phyloP scores from a whole-genome alignment of 1,140 invertebrate genomes.

The Delia radicum region DNA sequence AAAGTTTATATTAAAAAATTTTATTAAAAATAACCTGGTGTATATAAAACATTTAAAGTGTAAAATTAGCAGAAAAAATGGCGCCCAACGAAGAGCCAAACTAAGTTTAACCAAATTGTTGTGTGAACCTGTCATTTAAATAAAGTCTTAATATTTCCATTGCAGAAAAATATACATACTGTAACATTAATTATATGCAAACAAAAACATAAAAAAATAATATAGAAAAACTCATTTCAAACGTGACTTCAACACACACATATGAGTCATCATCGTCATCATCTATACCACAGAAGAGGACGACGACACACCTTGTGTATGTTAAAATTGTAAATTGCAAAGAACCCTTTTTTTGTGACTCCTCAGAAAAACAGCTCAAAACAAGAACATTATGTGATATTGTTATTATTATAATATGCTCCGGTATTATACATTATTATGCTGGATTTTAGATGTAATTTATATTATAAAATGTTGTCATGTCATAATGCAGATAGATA shows the following conservation, averaged over 20 bases:
- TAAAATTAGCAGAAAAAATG: too few species aligned
- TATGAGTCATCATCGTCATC: neutral
- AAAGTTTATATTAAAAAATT: too few species aligned
- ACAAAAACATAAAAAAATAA: neutral
- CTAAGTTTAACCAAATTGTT: too few species aligned
- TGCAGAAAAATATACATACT: too few species aligned
- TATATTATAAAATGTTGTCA: conserved; percentile 2
- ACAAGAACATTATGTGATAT: neutral
- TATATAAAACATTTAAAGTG: too few species aligned
- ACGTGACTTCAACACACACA: neutral
- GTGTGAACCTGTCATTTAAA: too few species aligned
- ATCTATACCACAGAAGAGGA: neutral
- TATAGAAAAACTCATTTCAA: neutral
- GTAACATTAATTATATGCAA: neutral
- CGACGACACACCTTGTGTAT: neutral
- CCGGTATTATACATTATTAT: neutral
- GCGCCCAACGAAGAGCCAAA: too few species aligned
- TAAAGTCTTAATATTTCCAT: too few species aligned
- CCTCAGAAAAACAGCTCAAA: neutral
- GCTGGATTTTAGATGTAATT: neutral
- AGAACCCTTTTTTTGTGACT: neutral
- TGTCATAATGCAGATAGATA: conserved; percentile 4
- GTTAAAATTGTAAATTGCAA: too few species aligned
- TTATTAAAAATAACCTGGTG: too few species aligned
- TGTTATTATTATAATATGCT: neutral